Conservation (phyloP, 2,113 vertebrate genomes). For the Irena cyanogastra region DNA sequence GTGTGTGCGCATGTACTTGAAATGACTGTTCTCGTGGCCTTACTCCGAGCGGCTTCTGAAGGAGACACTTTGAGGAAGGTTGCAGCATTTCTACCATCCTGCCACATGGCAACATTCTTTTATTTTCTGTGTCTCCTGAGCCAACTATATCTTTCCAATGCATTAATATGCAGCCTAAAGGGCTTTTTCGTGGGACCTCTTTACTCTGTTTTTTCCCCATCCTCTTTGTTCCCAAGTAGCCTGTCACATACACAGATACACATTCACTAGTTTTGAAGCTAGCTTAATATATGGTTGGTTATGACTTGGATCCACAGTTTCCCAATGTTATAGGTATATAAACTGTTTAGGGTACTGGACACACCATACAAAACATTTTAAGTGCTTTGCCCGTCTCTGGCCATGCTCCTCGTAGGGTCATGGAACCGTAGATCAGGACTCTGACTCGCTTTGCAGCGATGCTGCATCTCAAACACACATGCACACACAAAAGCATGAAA, state of each 20-base stretch:
- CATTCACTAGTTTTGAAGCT: background rate
- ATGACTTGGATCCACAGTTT: background rate
- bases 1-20: too few relatives aligned
- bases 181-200: background rate
- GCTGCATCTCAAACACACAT: background rate
- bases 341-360: background rate
- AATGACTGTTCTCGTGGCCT: too few relatives aligned
- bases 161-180: background rate
- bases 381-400: too few relatives aligned
- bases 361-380: too few relatives aligned
- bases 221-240: too few relatives aligned
- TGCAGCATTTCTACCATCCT: too few relatives aligned
- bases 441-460: background rate
- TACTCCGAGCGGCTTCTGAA: too few relatives aligned
- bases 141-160: background rate
- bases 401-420: too few relatives aligned
- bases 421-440: too few relatives aligned
- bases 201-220: too few relatives aligned
- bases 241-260: background rate
- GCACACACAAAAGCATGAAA: background rate
- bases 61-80: too few relatives aligned
- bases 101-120: too few relatives aligned
- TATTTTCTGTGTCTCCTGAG: background rate
- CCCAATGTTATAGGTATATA: background rate
- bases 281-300: background rate